A percentile compares a stretch with the other conserved stretches of the same genome.
These are phyloP conservation scores for Thymelicus lineola DNA, from an alignment of 2,888 invertebrate genomes.

Conservation along the genomic window DNA sequence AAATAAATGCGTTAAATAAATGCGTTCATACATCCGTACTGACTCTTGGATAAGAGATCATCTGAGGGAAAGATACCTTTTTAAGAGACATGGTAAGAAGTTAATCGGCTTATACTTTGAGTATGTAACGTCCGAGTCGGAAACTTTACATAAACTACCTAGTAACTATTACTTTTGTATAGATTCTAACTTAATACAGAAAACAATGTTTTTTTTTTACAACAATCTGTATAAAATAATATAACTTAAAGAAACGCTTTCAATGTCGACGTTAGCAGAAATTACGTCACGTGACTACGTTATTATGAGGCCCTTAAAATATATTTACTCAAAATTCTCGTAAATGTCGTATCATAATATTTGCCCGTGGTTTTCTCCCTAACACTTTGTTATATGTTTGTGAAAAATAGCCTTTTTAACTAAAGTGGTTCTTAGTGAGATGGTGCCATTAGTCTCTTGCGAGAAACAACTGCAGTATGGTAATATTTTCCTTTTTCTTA, in stretches of 20 bases:
- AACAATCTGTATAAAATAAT: no score
- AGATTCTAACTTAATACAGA: no score
- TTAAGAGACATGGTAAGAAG: no score
- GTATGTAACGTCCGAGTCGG: no score
- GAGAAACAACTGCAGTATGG: constrained; percentile 10
- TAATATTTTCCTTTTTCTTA: not conserved
- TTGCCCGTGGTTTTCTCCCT: not conserved
- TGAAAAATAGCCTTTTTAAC: constrained; percentile 31
- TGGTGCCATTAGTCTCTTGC: constrained; percentile 24
- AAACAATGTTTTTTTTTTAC: no score
- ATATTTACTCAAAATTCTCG: constrained; percentile 58
- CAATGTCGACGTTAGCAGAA: constrained; percentile 53
- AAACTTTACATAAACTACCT: no score
- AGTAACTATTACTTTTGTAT: no score
- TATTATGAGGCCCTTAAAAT: constrained; percentile 47
- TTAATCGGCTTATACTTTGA: no score
- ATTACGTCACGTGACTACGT: constrained; percentile 49
- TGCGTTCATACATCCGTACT: no score
- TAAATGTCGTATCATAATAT: constrained; percentile 48
- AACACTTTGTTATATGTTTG: constrained; percentile 36
- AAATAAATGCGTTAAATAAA: no score
- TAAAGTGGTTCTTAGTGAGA: constrained; percentile 25
- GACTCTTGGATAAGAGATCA: no score
- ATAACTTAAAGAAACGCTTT: constrained; percentile 41
- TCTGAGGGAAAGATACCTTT: no score